Percentiles rank a stretch among this genome's conserved stretches.
These are phyloP conservation scores for Apamea anceps DNA, from an alignment of 2,888 invertebrate species.

Conservation along the genomic window DNA sequence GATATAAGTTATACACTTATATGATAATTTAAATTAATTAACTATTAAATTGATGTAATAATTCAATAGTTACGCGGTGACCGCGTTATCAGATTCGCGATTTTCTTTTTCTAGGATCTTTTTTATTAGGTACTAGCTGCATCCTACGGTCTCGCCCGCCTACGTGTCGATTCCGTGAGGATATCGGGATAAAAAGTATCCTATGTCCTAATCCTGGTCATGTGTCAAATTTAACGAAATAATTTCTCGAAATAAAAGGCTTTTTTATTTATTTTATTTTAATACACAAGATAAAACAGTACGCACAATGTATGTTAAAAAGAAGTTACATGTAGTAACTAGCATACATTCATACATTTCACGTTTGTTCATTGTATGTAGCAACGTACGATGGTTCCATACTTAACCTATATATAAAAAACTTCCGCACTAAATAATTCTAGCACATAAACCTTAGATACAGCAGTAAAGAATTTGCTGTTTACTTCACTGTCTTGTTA, in stretches of 20 bases:
- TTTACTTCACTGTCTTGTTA: slow-evolving; percentile 51
- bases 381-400: neutral
- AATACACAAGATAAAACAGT: neutral
- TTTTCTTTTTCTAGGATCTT: neutral
- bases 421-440: slow-evolving; percentile 39
- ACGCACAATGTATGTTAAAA: neutral
- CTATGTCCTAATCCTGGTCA: too few relatives aligned
- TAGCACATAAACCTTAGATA: slow-evolving; percentile 35
- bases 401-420: slow-evolving; percentile 23
- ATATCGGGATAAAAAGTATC: too few relatives aligned
- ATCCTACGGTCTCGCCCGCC: too few relatives aligned
- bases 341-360: neutral
- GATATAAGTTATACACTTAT: too few relatives aligned
- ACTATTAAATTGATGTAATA: too few relatives aligned
- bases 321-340: neutral
- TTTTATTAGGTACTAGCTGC: too few relatives aligned
- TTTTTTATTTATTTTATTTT: too few relatives aligned
- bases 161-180: too few relatives aligned
- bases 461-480: slow-evolving; percentile 54
- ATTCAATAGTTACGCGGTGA: too few relatives aligned
- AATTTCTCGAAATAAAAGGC: too few relatives aligned
- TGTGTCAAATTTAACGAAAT: too few relatives aligned
- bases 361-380: neutral
- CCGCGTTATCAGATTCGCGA: neutral
- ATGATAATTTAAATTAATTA: too few relatives aligned